Conservation (phyloP, 1,140 invertebrate species). For the Pseudobourletiella spinata region DNA sequence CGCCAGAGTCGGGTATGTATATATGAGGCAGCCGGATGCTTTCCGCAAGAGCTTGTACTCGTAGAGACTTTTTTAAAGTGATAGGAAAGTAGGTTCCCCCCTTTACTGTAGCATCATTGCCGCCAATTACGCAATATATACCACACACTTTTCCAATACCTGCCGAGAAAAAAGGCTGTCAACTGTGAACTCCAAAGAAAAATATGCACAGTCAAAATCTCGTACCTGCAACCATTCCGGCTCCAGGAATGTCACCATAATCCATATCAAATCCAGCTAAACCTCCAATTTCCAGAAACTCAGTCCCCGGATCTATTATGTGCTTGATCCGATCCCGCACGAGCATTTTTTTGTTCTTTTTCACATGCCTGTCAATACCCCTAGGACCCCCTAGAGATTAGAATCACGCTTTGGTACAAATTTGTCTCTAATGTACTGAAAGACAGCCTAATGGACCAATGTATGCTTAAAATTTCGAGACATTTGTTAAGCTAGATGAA, state of each 20-base stretch:
- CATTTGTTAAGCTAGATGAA: neutral
- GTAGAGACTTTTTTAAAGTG: slow-evolving; percentile 57
- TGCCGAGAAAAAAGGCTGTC: slow-evolving; percentile 37
- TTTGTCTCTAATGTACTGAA: neutral
- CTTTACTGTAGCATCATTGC: slow-evolving; percentile 62
- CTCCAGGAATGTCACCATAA: slow-evolving; percentile 55
- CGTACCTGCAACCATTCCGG: slow-evolving; percentile 40
- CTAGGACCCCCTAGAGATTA: slow-evolving; percentile 43
- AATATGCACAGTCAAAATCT: neutral
- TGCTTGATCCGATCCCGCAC: slow-evolving; percentile 52
- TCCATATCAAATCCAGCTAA: slow-evolving; percentile 52
- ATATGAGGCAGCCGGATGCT: slow-evolving; percentile 51
- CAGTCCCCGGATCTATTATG: slow-evolving; percentile 50
- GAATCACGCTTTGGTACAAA: neutral
- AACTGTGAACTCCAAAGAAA: neutral
- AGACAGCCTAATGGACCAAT: neutral
- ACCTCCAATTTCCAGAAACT: slow-evolving; percentile 58
- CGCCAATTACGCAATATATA: slow-evolving; percentile 51
- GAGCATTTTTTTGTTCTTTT: slow-evolving; percentile 49
- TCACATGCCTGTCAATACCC: slow-evolving; percentile 44
- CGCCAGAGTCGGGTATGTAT: slow-evolving; percentile 55
- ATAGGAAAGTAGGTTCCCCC: slow-evolving; percentile 58
- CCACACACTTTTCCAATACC: slow-evolving; percentile 52
- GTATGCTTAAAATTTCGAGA: neutral
- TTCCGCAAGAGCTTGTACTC: slow-evolving; percentile 56